These are phyloP conservation scores for Alligator sinensis DNA, from an alignment of 2,113 vertebrate species.

Conservation along the genomic window DNA sequence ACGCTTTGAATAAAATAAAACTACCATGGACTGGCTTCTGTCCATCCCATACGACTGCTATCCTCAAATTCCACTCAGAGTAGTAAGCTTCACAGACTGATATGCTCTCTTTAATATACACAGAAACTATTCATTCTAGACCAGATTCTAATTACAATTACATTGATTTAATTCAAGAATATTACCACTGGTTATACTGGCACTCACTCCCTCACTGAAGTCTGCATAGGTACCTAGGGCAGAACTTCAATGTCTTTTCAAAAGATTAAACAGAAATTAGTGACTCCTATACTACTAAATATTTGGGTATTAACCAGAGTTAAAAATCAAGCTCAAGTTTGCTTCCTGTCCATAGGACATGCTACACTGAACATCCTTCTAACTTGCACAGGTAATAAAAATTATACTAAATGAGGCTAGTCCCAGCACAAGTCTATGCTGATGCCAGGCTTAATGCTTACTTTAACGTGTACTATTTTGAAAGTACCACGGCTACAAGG, in stretches of 20 bases:
- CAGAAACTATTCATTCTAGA: not conserved
- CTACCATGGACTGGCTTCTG: not conserved
- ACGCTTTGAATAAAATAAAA: slow-evolving; percentile 31
- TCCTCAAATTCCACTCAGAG: slow-evolving; percentile 9
- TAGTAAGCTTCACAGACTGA: not conserved
- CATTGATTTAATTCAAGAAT: not conserved
- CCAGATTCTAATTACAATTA: not conserved
- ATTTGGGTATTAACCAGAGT: slow-evolving; percentile 61
- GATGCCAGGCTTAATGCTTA: slow-evolving; percentile 67
- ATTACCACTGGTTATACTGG: not conserved
- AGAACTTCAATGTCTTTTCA: slow-evolving; percentile 37
- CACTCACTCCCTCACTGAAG: not conserved
- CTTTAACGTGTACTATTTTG: slow-evolving; percentile 65
- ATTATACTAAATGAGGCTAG: slow-evolving; percentile 70
- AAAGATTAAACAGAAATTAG: slow-evolving; percentile 72
- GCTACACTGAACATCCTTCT: slow-evolving; percentile 77
- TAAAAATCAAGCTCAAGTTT: slow-evolving; percentile 65
- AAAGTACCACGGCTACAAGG: slow-evolving; percentile 45
- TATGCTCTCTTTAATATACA: not conserved
- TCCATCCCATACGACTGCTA: not conserved
- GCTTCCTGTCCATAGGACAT: slow-evolving; percentile 76
- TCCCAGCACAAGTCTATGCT: slow-evolving; percentile 69
- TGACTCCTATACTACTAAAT: slow-evolving; percentile 57
- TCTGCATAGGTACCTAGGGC: not conserved
- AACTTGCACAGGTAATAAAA: slow-evolving; percentile 80